These are phyloP conservation scores for Cremastinae sp. DNA, from an alignment of 2,888 invertebrate species.

Conservation along the genomic window DNA sequence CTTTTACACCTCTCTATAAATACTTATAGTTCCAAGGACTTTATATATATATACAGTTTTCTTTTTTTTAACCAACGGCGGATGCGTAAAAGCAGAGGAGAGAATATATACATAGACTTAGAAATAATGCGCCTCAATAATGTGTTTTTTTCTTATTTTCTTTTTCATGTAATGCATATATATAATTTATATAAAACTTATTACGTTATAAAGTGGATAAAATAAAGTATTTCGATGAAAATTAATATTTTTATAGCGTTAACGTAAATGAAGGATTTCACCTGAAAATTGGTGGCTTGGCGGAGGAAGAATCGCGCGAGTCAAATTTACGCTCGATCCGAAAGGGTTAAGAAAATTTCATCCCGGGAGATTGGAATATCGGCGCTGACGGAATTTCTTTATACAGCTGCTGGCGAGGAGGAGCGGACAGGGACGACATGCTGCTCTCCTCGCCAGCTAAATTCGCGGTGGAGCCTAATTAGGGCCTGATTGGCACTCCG, in stretches of 20 bases:
- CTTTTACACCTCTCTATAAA: not conserved
- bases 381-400: conserved; percentile 24
- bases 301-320: not conserved
- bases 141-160: too few relatives aligned
- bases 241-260: conserved; percentile 19
- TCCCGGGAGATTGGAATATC: conserved; percentile 33
- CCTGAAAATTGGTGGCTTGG: not conserved
- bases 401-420: conserved; percentile 7
- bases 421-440: conserved; percentile 52
- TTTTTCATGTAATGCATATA: not conserved
- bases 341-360: conserved; percentile 31
- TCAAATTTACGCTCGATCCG: conserved; percentile 7
- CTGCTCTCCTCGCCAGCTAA: conserved; percentile 49
- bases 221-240: conserved; percentile 1
- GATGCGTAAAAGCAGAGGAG: not conserved
- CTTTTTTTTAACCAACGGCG: not conserved
- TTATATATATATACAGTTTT: not conserved
- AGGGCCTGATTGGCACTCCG: conserved; percentile 74
- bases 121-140: too few relatives aligned
- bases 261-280: not conserved
- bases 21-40: not conserved
- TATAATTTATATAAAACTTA: not conserved
- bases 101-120: not conserved
- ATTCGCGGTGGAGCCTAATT: conserved; percentile 73
- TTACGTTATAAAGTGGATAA: conserved; percentile 22